Evolutionary conservation across 2,113 vertebrate species (phyloP), one percentile per base, ranked within the genome.

Genomic region (Mastomys coucha): DNA sequence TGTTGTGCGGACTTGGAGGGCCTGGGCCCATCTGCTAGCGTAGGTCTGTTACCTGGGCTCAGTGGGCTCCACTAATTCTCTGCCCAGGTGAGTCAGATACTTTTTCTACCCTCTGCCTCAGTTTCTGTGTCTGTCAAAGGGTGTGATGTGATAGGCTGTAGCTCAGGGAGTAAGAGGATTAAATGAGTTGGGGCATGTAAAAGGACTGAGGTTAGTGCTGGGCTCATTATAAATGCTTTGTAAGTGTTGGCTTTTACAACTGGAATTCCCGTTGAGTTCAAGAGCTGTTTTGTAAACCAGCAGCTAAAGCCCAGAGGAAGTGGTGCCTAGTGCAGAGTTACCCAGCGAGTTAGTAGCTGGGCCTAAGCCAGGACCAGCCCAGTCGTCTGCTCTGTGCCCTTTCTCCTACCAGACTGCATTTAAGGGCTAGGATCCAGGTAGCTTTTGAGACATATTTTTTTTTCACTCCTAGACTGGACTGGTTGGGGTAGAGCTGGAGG

Each of bases 401-500:
- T 93, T 91, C 65, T 77, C 60, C 53, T 81, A 33, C 85, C 82
- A 16, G 45, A 42, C 49, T 65, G 56, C 45, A 39, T 70, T 73
- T 45, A 42, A 95, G 67, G 87, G 89, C 93, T 49, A 14, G 76
- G 19, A 73, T 92, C 96, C 94, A 88, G 94, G 86, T 95, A 73
- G 81, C 78, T 81, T 97, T 91, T 87, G 89, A 94, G 91, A 87
- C 42, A 90, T 78, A 82, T 39, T 96, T 39, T 96, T 39, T 96
- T 92, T 95, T 81, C 49, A 13, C 11, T 85, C 42, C 70, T 53
- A 42, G 65, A 89, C 51, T 11, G 42, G 60, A 45, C 82, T 60
- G 80, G 67, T 12, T 26, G 69, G 85, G 94, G 90, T 1, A 53
- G 92, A 75, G 70, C 56, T 72, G 58, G 75, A 49, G 78, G 36